Base-by-base conservation (phyloP, 1,140 invertebrate genomes). In the Penaeus indicus region DNA sequence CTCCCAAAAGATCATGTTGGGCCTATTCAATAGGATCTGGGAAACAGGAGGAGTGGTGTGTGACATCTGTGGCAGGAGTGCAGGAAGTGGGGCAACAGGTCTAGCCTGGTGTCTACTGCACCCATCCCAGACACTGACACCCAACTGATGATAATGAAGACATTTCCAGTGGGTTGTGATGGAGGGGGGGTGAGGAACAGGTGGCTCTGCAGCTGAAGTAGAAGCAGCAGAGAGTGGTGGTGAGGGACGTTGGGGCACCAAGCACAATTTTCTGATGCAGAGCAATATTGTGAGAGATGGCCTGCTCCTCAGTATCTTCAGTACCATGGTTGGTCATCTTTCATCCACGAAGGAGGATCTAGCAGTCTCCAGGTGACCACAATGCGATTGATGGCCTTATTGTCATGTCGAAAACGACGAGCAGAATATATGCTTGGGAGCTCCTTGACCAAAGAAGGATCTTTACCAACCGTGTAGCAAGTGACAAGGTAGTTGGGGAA, bases 151-250 rank as follows among this genome's bases (percentile, higher is more conserved):
- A 8, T 8, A 42, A 4, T 4, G 38, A 42, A 8, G 80, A 61
- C 80, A 82, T 82, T 61, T 82, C 80, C 80, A 82, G 22, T 61
- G 60, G 21, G 80, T 47, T 8, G 38, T 61, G 54, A 8, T 47
- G 21, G 64, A 7, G 64, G 21, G 32, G 32, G 32, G 32, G n/a
- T n/a, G n/a, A 32, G 38, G 38, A 42, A 42, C 7, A 8, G 38
- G 38, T 42, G 19, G 32, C n/a, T 25, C 7, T 5, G 38, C 5
- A 21, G 80, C 22, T 27, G 38, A 21, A 47, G 80, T 22, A 47
- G 80, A 21, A 60, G 75, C 75, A 78, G 38, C 75, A 78, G 19
- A n/a, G 75, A 32, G 32, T 32, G 32, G 32, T 32, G 32, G 32
- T 32, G 75, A 10, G 3, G 75, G 75, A 10, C 0, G 38, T 21